Evolutionary conservation across 2,797 vertebrate genomes (phyloP), one percentile per base, ranked within the genome.

Genomic region (Centroberyx gerrardi): DNA sequence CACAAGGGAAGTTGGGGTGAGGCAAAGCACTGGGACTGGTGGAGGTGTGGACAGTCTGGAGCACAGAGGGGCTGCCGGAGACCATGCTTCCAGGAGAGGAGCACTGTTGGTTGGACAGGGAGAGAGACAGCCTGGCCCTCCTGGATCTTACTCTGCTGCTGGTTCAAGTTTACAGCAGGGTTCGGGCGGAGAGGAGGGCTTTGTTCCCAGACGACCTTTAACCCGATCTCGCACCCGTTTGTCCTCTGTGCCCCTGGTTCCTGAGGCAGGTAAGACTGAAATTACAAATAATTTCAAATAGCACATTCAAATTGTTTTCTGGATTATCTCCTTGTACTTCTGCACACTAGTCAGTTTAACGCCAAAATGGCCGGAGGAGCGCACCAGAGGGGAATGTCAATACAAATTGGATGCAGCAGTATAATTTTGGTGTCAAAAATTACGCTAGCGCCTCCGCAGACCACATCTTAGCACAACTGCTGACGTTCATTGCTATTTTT

Each of bases 201-300:
- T 96, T 55, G 53, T 85, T 74, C 96, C 96, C 17, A 95, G 97
- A 74, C 93, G 98, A 83, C 98, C 98, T 14, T 87, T 98, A 81
- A 99, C 98, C 53, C 95, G 98, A 86, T 98, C 98, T 55, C 94
- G 97, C 89, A 98, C 97, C 84, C 96, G 95, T 77, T 95, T 96
- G 81, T 97, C 96, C 64, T 95, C 95, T 74, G 96, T 96, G 56
- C 95, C 96, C 75, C 91, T 98, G 82, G 89, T 97, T 77, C 92
- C 97, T 4, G 97, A 98, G 89, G 95, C 96, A 91, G 98, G 98
- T 99, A 95, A 93, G 94, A 72, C n/a, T 17, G 18, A 36, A 17
- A 5, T 52, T 8, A 18, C 29, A 33, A 31, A 51, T 22, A 8
- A 36, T 36, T 36, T 7, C 33, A 36, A 7, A 36, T 36, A 7